Evolutionary conservation across 92 coral and sea anemone genomes (phyloP), one percentile per base, ranked within the genome.

Genomic region (Umimayanthus kanabou): DNA sequence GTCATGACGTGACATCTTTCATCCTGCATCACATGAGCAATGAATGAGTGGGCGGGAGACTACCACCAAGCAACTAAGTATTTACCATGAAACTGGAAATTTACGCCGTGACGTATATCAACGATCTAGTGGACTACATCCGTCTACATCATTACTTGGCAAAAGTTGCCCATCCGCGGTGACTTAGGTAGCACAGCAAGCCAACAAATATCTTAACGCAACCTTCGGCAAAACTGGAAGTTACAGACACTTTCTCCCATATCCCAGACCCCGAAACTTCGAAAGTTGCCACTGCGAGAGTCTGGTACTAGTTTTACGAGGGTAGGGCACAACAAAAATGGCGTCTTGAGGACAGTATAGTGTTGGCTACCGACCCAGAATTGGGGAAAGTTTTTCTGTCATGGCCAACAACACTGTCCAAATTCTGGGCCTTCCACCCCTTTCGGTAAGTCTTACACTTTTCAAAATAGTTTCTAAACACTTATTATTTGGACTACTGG

Each of bases 321-420:
- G 66, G 66, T 45, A 40, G 33, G 87, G 78, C 76, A 23, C 11
- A 26, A 64, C 57, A 71, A 83, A 81, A 72, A 83, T 83, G 87
- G 87, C 87, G 87, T 26, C 67, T 25, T n/a, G 39, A 70, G 3
- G 11, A n/a, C 16, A 50, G 42, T 33, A 2, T 33, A 82, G 84
- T 55, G 33, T 25, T 40, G 76, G 39, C 16, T 47, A 42, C 26
- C 26, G 11, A 43, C 20, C 40, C 61, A 16, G 50, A n/a, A 11
- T 67, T 43, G 43, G 85, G 39, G 57, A 42, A 22, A 29, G 14
- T 43, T 39, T 23, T n/a, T 82, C 75, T 15, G 77, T 83, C 45
- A 83, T 83, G 87, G 87, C 78, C 37, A 42, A 70, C 42, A 83
- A 70, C 67, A 14, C 47, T 40, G 87, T 83, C 67, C 78, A 83